Evolutionary conservation across 1,140 invertebrate species (phyloP), one percentile per base, ranked within the genome.

Genomic region (Batillaria attramentaria): DNA sequence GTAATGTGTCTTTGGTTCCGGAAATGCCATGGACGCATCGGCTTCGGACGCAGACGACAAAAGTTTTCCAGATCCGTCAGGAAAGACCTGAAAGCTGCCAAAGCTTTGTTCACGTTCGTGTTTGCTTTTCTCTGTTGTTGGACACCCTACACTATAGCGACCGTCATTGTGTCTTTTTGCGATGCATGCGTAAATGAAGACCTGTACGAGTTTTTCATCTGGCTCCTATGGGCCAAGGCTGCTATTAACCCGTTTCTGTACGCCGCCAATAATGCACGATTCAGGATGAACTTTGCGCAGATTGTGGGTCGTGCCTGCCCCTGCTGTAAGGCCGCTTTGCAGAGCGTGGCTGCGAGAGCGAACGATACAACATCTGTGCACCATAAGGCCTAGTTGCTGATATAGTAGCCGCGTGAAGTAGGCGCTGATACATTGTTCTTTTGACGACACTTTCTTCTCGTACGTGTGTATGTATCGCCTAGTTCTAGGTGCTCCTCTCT

Each of bases 181-280:
- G 37, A 43, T 18, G 80, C 82, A 4, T 83, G 82, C 79, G 79
- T 84, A 18, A 78, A 82, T 72, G 41, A 75, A n/a, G 43, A 83
- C 72, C 42, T 81, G 0, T 88, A 87, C 37, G 86, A 89, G 78
- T 46, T 82, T n/a, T 66, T 85, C 13, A 85, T 77, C n/a, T 88
- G 87, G 88, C 54, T 89, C 31, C 70, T 87, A 10, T 88, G 85
- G 86, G 72, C 81, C 35, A 89, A 89, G 65, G 83, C 87, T 6
- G 78, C 85, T 6, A 41, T 88, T 2, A 89, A 89, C 70, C 88
- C 88, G 3, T 85, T 89, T 72, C 70, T 89, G 37, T 89, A 89
- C 72, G 86, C 87, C 10, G 69, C 76, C 8, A 85, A 80, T 70
- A 85, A 78, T 72, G 16, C 75, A 0, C 76, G 81, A 72, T 87